Evolutionary conservation across 1,140 invertebrate species (phyloP), one percentile per base, ranked within the genome.

Genomic region (Globodera ellingtonae): DNA sequence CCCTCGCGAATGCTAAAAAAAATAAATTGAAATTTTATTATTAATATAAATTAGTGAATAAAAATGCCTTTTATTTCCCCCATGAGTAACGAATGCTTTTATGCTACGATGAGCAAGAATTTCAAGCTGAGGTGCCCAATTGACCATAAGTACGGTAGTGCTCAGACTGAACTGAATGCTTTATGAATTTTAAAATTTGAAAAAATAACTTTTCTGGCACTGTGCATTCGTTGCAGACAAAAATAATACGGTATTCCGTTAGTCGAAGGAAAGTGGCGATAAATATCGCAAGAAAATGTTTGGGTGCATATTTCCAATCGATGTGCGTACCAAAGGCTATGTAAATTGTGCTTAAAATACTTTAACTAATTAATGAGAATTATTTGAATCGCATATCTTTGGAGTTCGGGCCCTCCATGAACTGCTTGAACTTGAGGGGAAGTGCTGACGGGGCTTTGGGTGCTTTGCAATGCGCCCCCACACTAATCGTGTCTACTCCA

Each of bases 271-370:
- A 65, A 6, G 56, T 83, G 6, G 69, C 72, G 8, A 69, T 48
- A 48, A 83, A 83, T 5, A 72, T 47, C 35, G 66, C 48, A 15
- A 52, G 47, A 48, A 84, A 46, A 66, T 83, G 52, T 18, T 83
- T 50, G 47, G 82, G 82, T 3, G 83, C 82, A 47, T 52, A 67
- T n/a, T 44, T 66, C 83, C 82, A 83, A 48, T 84, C 72, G 24
- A 76, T 73, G 72, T 83, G 67, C 6, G 83, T 81, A n/a, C 82
- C 82, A 52, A 83, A 84, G 24, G 82, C 82, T 10, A 85, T 69
- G 52, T 85, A 84, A 70, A 83, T 83, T 62, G 82, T 83, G n/a
- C 82, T 79, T 82, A n/a, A 35, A 81, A 46, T 21, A 50, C 4
- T 13, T 47, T 59, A 79, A 78, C 2, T 3, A 21, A 24, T 65